A percentile compares a stretch with the other conserved stretches of the same genome.
Evolutionary conservation across 1,140 invertebrate genomes (phyloP).

Genomic region (Orius laevigatus): DNA sequence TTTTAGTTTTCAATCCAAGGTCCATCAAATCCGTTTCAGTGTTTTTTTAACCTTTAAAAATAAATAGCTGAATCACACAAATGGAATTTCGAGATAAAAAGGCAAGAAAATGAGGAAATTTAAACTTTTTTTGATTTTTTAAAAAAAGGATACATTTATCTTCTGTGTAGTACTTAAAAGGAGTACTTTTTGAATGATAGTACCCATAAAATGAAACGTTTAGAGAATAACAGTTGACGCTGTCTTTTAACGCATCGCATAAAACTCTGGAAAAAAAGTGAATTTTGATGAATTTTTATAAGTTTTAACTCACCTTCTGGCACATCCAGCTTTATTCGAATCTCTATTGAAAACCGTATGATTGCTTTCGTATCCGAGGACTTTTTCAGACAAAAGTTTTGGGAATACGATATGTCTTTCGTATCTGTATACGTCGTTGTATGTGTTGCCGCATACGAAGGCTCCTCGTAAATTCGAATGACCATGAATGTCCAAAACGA

Average conservation of each 20-base stretch:
- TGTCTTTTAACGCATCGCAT: constrained; percentile 35
- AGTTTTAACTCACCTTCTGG: constrained; percentile 45
- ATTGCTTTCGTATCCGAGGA: constrained; percentile 62
- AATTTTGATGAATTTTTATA: neutral
- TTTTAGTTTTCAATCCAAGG: too few species aligned
- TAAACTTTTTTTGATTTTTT: too few species aligned
- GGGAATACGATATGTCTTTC: constrained; percentile 77
- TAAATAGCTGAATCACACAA: too few species aligned
- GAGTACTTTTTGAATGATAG: constrained; percentile 25
- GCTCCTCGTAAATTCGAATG: constrained; percentile 81
- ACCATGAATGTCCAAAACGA: constrained; percentile 87
- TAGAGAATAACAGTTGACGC: constrained; percentile 42
- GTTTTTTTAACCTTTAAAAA: too few species aligned
- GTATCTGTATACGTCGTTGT: constrained; percentile 82
- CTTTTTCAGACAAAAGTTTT: constrained; percentile 66
- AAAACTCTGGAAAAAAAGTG: constrained; percentile 32
- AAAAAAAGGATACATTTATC: constrained; percentile 46
- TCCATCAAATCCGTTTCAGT: too few species aligned
- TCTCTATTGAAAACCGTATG: constrained; percentile 86
- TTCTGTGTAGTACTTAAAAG: constrained; percentile 38
- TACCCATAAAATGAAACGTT: constrained; percentile 46
- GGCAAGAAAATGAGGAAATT: too few species aligned
- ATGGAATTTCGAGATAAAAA: too few species aligned
- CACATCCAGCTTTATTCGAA: constrained; percentile 67
- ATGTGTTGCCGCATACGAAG: constrained; percentile 92